Evolutionary conservation across 2,797 vertebrate genomes (phyloP), one percentile per base, ranked within the genome.

Genomic region (Tarsius wallacei): DNA sequence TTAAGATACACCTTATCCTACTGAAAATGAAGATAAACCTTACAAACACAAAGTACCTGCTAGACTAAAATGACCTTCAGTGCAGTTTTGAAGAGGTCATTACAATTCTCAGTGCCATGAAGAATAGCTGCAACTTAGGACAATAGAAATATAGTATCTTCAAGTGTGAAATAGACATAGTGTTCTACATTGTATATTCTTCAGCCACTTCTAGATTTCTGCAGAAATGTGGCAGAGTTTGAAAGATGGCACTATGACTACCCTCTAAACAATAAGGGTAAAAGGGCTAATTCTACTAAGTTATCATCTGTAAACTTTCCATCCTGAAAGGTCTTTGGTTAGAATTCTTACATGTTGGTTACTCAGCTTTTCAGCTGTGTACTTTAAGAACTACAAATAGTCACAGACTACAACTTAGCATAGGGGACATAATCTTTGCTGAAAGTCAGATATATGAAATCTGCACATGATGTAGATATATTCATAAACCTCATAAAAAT

Each of bases 1-100:
- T 55, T 24, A 5, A 80, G 93, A 84, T 64, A 90, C 0, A 94
- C 10, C 76, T 93, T 86, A 36, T 87, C 55, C 24, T 64, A 78
- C 31, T 73, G 33, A 94, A 88, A 90, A 87, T 36, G 77, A 87
- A 95, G 57, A 80, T 53, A 93, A 95, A 59, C 21, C 26, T 93
- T 81, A 81, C n/a, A 86, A 73, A 77, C 49, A 96, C 26, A 78
- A 85, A 80, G 55, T 78, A 87, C 31, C 57, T 83, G 57, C 22
- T 68, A 94, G 78, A 87, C 36, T 33, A 94, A 82, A 89, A 73
- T 87, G 85, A 83, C 42, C 49, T 80, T 68, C 78, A 4, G 11
- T 19, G 7, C 5, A 64, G 17, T 81, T 95, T 84, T 63, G 10
- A 95, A 89, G 74, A 87, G 64, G 57, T 95, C 71, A 87, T 12